Evolutionary conservation across 2,888 invertebrate genomes (phyloP).

Genomic region (Tolmerus cingulatus): DNA sequence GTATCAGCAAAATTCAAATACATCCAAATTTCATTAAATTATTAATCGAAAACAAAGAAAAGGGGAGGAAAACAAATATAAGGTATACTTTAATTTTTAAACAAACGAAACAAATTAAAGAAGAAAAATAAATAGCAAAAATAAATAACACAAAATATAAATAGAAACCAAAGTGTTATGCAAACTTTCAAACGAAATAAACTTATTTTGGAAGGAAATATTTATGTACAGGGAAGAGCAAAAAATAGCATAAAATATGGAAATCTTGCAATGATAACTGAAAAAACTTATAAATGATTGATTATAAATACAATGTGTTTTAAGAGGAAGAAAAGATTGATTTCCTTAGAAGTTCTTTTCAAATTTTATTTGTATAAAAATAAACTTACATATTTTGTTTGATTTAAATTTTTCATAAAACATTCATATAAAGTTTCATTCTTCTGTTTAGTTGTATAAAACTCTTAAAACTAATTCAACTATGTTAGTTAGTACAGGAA

Average conservation of each 20-base stretch:
- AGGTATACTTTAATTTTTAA: neutral
- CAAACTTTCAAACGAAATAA: constrained; percentile 14
- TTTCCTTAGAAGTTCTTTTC: constrained; percentile 2
- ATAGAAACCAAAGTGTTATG: constrained; percentile 3
- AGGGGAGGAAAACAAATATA: neutral
- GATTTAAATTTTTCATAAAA: constrained; percentile 1
- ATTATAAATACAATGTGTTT: neutral
- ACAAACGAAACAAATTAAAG: neutral
- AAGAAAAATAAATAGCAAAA: constrained; percentile 3
- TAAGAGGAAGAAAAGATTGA: neutral
- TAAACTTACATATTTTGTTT: constrained; percentile 29
- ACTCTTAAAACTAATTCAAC: neutral
- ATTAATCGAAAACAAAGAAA: constrained; percentile 19
- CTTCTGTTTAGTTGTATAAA: neutral
- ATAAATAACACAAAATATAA: neutral
- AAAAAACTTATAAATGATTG: neutral
- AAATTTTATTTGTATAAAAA: constrained; percentile 42
- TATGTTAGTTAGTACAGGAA: neutral
- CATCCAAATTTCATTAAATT: constrained; percentile 14
- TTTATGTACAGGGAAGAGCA: neutral
- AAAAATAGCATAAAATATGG: neutral
- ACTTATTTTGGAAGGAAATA: constrained; percentile 6
- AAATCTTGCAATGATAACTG: constrained; percentile 3
- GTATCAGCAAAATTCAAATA: neutral
- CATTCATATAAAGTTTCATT: neutral